Conservation (phyloP, 2,888 invertebrate species). For the Cyclophora albipunctata region DNA sequence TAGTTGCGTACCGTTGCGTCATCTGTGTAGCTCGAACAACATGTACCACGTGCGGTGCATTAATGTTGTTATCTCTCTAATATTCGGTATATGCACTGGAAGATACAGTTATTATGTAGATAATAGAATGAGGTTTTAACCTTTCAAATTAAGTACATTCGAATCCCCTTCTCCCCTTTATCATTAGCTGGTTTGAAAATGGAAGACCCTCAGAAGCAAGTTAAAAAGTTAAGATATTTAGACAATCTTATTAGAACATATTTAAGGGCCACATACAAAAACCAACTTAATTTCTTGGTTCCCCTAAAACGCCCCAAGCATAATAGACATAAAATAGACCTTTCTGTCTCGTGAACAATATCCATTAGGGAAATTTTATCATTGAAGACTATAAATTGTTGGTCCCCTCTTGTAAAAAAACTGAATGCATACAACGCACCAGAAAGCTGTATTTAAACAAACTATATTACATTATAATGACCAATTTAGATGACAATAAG, state of each 20-base stretch:
- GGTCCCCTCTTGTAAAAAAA: conserved; percentile 45
- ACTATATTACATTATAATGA: conserved; percentile 63
- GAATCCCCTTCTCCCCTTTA: no score
- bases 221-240: conserved; percentile 7
- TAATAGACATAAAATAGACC: conserved; percentile 43
- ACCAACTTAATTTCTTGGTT: conserved; percentile 14
- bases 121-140: no score
- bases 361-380: conserved; percentile 64
- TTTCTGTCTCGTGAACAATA: conserved; percentile 54
- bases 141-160: no score
- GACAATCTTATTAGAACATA: conserved; percentile 4
- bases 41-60: no score
- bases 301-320: conserved; percentile 19
- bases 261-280: conserved; percentile 9
- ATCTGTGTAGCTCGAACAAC: conserved; percentile 39
- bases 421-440: conserved; percentile 31
- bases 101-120: no score
- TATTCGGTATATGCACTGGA: no score
- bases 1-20: conserved; percentile 51
- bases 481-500: conserved; percentile 52
- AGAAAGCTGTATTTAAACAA: conserved; percentile 64
- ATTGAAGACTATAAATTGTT: conserved; percentile 60
- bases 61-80: no score
- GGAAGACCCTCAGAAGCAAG: no score
- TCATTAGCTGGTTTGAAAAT: no score